Evolutionary conservation across 2,797 vertebrate species (phyloP), one percentile per base, ranked within the genome.

Genomic region (Mus spretus): DNA sequence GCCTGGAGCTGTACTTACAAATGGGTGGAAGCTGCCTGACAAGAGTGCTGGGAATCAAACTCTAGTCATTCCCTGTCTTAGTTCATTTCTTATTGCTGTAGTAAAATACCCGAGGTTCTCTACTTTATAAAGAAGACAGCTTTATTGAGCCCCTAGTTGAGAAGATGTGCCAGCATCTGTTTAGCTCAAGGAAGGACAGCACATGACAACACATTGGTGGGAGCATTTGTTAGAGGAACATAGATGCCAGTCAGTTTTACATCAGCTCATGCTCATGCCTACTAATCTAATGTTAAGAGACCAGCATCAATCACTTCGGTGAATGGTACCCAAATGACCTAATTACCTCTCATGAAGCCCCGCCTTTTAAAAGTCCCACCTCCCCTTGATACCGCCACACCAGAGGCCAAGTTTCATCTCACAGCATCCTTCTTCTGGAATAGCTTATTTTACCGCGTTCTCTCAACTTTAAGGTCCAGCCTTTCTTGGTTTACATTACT

Each of bases 381-480:
- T 37, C 34, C 44, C 22, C 79, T 53, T 22, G 37, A 2, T 50
- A 34, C 20, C n/a, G 13, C 55, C 28, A n/a, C 19, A 19, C 19
- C 1, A 59, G 79, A 28, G 26, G 7, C 19, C 44, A 34, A 53
- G 34, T 59, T 65, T 53, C 77, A 53, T 61, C 85, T 28, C 44
- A 53, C 44, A 80, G 24, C 59, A 19, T 88, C 20, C 57, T 40
- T 1, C 59, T 37, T 44, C 85, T 37, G 40, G 9, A 77, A 85
- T 4, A 31, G 20, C 31, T 55, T 75, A 13, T 91, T 72, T 11
- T 15, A 26, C 17, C 55, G 13, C 89, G 50, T 22, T 1, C 5
- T 96, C 78, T 93, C 70, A 22, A 55, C 77, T 87, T 87, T 88
- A 6, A 84, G 87, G 70, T 65, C 65, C 90, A 88, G 28, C 13